Base-by-base conservation (phyloP, 2,888 invertebrate species). In the Chesias legatella region DNA sequence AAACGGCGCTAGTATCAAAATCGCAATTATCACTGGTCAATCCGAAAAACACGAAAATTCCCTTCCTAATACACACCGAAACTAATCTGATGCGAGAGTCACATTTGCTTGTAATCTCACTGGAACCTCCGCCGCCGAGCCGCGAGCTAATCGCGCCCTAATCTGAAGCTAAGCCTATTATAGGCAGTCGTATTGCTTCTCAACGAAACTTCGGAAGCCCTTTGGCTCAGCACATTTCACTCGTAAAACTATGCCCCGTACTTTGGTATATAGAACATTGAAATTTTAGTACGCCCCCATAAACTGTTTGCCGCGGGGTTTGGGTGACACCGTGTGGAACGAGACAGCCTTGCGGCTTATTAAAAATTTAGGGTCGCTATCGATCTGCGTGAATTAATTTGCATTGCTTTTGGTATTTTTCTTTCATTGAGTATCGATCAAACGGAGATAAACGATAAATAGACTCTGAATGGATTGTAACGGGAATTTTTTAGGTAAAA, bases 121-220 rank as follows among this genome's bases (percentile, higher is more conserved):
- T 61, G 60, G 70, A 68, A 69, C 72, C 73, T 81, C 73, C 71
- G 71, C 70, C 71, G 73, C 67, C 76, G 71, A 76, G 72, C 70
- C 81, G 63, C 64, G 69, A 70, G 76, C 83, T 86, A 86, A 88
- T 86, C 85, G 78, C 69, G 75, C 70, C 79, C 80, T 88, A 85
- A 88, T 88, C 86, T 82, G 69, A 60, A 73, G 73, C 82, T 83
- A 86, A 88, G 85, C 84, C 84, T 86, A 85, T 88, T 86, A 86
- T 65, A 73, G 73, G 78, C 85, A 84, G 77, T 88, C 79, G 81
- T 84, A 86, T 76, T 69, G 84, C 84, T 86, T 86, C 85, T 78
- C 79, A 76, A 75, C 84, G 76, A 86, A 86, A 86, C 85, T 88
- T 86, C 75, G 69, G 86, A 88, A 86, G 85, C 85, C 84, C 80